Percentiles rank a stretch among this genome's conserved stretches.
phyloP scores from a whole-genome alignment of 2,888 invertebrate species.

The Pherbina coryleti region DNA sequence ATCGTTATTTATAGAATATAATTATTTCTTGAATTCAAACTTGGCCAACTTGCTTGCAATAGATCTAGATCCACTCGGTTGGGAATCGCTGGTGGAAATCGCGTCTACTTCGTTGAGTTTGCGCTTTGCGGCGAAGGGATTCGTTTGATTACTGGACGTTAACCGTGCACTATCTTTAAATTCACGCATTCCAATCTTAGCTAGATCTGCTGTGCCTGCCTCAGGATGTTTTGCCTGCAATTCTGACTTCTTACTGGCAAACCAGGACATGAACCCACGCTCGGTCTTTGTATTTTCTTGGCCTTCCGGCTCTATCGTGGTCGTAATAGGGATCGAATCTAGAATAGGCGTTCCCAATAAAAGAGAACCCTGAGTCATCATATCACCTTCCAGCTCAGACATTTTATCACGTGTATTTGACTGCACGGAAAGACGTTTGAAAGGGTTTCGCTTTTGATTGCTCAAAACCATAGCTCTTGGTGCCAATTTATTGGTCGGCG shows the following conservation, averaged over 20 bases:
- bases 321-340: not conserved
- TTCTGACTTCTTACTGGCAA: constrained; percentile 72
- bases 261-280: constrained; percentile 74
- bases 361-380: not conserved
- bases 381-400: constrained; percentile 40
- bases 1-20: not conserved
- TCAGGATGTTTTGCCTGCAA: constrained; percentile 74
- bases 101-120: constrained; percentile 63
- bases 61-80: not conserved
- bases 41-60: constrained; percentile 65
- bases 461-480: constrained; percentile 65
- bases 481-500: constrained; percentile 51
- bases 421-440: constrained; percentile 61
- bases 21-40: constrained; percentile 63
- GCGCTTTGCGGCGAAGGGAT: constrained; percentile 69
- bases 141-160: constrained; percentile 61
- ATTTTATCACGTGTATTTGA: constrained; percentile 28
- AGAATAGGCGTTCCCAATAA: not conserved
- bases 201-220: constrained; percentile 72
- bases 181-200: constrained; percentile 71
- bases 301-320: not conserved
- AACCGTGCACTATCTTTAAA: constrained; percentile 60
- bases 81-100: not conserved
- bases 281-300: constrained; percentile 35
- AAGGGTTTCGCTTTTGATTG: constrained; percentile 70